Evolutionary conservation across 2,797 vertebrate species (phyloP), one percentile per base, ranked within the genome.

Genomic region (Melanitta fusca): DNA sequence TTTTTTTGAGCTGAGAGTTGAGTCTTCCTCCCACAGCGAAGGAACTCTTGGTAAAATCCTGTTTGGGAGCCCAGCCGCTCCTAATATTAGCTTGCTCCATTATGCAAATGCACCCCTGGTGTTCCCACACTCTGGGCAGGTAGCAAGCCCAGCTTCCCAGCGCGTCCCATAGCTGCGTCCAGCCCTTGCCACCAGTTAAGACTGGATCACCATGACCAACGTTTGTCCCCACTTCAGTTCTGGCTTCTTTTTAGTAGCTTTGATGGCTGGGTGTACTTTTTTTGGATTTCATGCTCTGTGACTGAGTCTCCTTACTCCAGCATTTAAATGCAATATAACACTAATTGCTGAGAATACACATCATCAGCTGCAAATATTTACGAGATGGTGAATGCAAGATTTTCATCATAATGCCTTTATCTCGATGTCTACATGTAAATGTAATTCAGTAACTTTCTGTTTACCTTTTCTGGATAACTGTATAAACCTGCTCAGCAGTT

Each of bases 61-160:
- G 53, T 45, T 43, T 28, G 51, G 51, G 56, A 93, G 90, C 64
- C 39, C 74, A 86, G 71, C 64, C 0, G 0, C 71, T 81, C 38
- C 80, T 89, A 87, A 64, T 77, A 74, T 53, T 90, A 95, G 74
- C 92, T 82, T 79, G 70, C 3, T 3, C 56, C 74, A 85, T 84
- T 87, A 94, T 80, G 92, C 60, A 96, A 92, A 94, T 77, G 4
- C 8, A 85, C 43, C 11, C 10, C 71, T 68, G 64, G 43, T 71
- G 64, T 89, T 96, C 88, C 85, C 95, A 96, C 88, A 86, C 58
- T 51, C 60, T 53, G 47, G 68, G 11, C 58, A 93, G 15, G 34
- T n/a, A 74, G 9, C 1, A 4, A 65, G 57, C 43, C 57, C 65
- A 64, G 61, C 32, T 91, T 93, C 65, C 65, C 72, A 80, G 60